A percentile compares a stretch with the other conserved stretches of the same genome.
Conservation (phyloP, 2,888 invertebrate genomes). For the Plagiodera versicolora region DNA sequence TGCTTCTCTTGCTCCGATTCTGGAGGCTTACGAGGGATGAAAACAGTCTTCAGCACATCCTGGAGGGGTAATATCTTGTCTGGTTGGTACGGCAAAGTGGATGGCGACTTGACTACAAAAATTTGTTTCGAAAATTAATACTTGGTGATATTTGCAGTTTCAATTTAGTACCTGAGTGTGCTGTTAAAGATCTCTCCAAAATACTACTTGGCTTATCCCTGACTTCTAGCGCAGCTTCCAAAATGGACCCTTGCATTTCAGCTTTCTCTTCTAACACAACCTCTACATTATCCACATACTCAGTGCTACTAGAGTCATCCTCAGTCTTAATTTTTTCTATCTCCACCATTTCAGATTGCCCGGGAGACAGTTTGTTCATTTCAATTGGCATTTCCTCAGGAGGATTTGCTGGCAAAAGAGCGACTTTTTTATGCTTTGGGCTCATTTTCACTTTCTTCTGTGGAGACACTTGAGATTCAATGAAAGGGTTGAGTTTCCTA, state of each 20-base stretch:
- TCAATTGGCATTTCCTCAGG: slow-evolving; percentile 20
- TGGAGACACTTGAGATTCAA: slow-evolving; percentile 35
- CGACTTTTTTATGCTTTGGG: slow-evolving; percentile 33
- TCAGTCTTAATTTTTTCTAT: slow-evolving; percentile 41
- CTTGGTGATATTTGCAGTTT: too few species aligned
- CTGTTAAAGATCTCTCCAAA: slow-evolving; percentile 50
- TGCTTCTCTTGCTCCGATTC: slow-evolving; percentile 40
- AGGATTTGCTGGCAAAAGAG: slow-evolving; percentile 9
- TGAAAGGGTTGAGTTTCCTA: slow-evolving; percentile 34
- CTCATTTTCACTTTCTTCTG: slow-evolving; percentile 38
- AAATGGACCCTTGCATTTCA: slow-evolving; percentile 45
- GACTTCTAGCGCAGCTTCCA: slow-evolving; percentile 51
- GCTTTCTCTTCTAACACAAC: slow-evolving; percentile 41
- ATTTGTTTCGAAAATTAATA: not conserved
- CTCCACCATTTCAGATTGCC: slow-evolving; percentile 38
- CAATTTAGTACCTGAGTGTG: slow-evolving; percentile 44
- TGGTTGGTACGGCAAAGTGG: slow-evolving; percentile 32
- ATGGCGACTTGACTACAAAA: slow-evolving; percentile 39
- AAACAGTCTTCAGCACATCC: slow-evolving; percentile 43
- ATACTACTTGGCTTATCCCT: slow-evolving; percentile 49
- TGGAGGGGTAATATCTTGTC: slow-evolving; percentile 36
- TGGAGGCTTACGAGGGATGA: slow-evolving; percentile 44
- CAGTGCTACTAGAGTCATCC: slow-evolving; percentile 30
- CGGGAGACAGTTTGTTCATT: slow-evolving; percentile 16
- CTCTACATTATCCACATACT: slow-evolving; percentile 41